Base-by-base conservation (phyloP, 1,140 invertebrate species). In the Helicoverpa zea region DNA sequence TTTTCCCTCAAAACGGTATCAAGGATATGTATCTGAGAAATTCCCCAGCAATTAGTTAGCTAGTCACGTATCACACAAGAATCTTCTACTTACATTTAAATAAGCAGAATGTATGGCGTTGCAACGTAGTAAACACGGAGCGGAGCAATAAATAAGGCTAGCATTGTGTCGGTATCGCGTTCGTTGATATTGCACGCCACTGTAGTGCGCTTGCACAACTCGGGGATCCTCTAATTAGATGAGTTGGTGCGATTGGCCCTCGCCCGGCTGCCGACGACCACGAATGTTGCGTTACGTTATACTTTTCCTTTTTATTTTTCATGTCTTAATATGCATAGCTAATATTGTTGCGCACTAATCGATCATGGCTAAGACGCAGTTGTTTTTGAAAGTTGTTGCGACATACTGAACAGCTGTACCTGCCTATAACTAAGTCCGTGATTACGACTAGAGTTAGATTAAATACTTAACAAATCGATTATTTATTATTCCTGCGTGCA, bases 161-260 rank as follows among this genome's bases (percentile, higher is more conserved):
- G 64, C 52, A 79, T 68, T 56, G 63, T 56, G 64, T 59, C 64
- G 63, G 76, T 76, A 63, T 58, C 9, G 43, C 5, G 58, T 13
- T 11, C 47, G 61, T 54, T 29, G 61, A 35, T 58, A 11, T 75
- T 68, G 51, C 61, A 54, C 18, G 49, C 61, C 52, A 68, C 79
- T 52, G 72, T 56, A 63, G 59, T 43, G 43, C 18, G 54, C 74
- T 85, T 87, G 81, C 86, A 76, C 80, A 86, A 86, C 35, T 72
- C 18, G 76, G 72, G 80, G 80, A 88, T 86, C 82, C 76, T 81
- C 82, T 85, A 88, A 88, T 88, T 88, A 88, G 82, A 88, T 87
- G 82, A 81, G 73, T 63, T 52, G 66, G 75, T 52, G 18, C 80
- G 83, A 87, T 86, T 81, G 78, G 30, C 70, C 56, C 66, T 79